Percentiles rank a stretch among this genome's conserved stretches.
Evolutionary conservation across 2,888 invertebrate genomes (phyloP).

Genomic region (Trimorus sp.): DNA sequence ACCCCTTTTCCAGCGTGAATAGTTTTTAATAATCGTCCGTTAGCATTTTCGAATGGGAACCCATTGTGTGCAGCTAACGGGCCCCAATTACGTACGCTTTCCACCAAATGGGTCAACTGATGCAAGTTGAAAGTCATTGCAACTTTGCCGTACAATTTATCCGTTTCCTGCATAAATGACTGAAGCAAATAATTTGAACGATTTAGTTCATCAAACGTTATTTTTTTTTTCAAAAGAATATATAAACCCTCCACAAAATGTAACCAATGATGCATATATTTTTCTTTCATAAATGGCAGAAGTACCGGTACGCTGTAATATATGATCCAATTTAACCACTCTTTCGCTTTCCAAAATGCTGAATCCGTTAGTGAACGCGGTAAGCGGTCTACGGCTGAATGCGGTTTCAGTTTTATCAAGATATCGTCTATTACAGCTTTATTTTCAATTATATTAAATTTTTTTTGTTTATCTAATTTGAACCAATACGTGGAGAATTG

Average conservation of each 20-base stretch:
- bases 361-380: background rate
- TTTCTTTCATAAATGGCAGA: background rate
- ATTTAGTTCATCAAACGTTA: background rate
- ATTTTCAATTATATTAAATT: background rate
- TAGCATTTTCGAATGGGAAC: background rate
- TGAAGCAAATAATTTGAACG: background rate
- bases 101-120: background rate
- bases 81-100: background rate
- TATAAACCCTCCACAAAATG: background rate
- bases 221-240: background rate
- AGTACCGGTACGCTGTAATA: no score
- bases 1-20: background rate
- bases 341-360: background rate
- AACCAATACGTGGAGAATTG: constrained; percentile 25
- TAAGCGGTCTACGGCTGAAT: background rate
- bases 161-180: background rate
- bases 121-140: background rate
- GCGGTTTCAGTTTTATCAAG: background rate
- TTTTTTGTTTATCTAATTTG: background rate
- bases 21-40: background rate
- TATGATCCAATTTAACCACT: background rate
- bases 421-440: background rate
- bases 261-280: background rate
- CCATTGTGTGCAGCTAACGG: no score
- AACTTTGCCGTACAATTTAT: background rate